Evolutionary conservation across 2,888 invertebrate species (phyloP).

Genomic region (Sthenelais limicola): DNA sequence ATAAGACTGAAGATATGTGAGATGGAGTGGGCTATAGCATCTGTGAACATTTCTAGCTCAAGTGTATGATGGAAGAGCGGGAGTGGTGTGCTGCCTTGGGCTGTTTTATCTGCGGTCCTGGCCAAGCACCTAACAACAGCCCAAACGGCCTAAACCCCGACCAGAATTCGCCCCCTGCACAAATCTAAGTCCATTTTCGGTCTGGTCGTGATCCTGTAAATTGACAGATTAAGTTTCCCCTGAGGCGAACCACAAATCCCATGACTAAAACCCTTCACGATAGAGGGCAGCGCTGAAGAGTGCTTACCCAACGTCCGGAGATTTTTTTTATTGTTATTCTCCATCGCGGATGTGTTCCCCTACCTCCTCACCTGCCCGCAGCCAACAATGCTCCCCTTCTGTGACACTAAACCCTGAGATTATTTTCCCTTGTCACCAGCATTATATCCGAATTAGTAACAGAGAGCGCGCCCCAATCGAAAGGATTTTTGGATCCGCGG

Average conservation of each 20-base stretch:
- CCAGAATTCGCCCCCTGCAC: not conserved
- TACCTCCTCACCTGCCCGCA: not conserved
- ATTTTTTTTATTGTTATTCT: not conserved
- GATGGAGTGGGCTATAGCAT: too few species aligned
- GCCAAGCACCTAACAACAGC: too few species aligned
- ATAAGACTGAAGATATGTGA: too few species aligned
- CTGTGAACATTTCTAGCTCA: too few species aligned
- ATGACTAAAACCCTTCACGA: slow-evolving; percentile 3
- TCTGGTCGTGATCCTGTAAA: slow-evolving; percentile 27
- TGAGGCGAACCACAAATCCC: not conserved
- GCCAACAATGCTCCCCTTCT: not conserved
- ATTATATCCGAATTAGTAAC: not conserved
- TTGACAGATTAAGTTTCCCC: slow-evolving; percentile 31
- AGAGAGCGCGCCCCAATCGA: not conserved
- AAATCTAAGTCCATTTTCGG: slow-evolving; percentile 21
- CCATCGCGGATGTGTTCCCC: not conserved
- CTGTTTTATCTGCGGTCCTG: slow-evolving; percentile 18
- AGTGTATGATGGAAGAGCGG: too few species aligned
- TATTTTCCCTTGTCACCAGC: not conserved
- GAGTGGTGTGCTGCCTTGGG: too few species aligned
- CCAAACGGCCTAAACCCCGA: too few species aligned
- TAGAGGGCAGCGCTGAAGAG: too few species aligned
- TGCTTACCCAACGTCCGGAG: not conserved
- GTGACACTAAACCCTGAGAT: slow-evolving; percentile 11
- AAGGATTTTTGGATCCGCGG: not conserved